phyloP scores from a whole-genome alignment of 2,113 vertebrate genomes.

The Acanthisitta chloris region DNA sequence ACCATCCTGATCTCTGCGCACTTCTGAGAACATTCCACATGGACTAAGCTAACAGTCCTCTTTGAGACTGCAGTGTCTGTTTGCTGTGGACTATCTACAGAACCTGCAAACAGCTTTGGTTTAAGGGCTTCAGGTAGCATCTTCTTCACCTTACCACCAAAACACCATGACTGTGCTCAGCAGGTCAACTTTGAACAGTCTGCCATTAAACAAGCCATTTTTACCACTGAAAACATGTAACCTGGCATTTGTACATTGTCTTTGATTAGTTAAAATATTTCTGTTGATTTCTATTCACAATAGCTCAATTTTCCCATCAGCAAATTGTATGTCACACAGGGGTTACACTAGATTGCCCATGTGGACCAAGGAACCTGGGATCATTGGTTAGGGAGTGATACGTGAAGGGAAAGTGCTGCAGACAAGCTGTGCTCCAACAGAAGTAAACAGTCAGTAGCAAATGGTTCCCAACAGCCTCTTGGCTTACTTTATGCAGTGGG shows the following conservation, averaged over 20 bases:
- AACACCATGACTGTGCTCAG: neutral
- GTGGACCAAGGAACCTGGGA: neutral
- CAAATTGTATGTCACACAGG: neutral
- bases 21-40: neutral
- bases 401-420: neutral
- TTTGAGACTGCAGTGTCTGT: neutral
- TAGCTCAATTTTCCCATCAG: neutral
- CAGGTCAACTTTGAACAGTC: neutral
- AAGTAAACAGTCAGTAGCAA: slow-evolving; percentile 21
- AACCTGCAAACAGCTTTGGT: neutral
- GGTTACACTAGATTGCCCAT: neutral
- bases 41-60: neutral
- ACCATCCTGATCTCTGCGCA: neutral
- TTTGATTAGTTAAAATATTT: neutral
- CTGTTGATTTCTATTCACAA: neutral
- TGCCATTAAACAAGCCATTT: neutral
- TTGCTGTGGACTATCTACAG: neutral
- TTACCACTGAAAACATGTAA: neutral
- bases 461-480: slow-evolving; percentile 2
- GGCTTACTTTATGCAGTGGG: neutral
- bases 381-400: neutral
- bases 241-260: neutral
- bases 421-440: neutral
- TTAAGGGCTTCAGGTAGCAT: neutral
- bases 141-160: neutral